A percentile compares a stretch with the other conserved stretches of the same genome.
Evolutionary conservation across 2,113 vertebrate species (phyloP).

Genomic region (Pipra filicauda): DNA sequence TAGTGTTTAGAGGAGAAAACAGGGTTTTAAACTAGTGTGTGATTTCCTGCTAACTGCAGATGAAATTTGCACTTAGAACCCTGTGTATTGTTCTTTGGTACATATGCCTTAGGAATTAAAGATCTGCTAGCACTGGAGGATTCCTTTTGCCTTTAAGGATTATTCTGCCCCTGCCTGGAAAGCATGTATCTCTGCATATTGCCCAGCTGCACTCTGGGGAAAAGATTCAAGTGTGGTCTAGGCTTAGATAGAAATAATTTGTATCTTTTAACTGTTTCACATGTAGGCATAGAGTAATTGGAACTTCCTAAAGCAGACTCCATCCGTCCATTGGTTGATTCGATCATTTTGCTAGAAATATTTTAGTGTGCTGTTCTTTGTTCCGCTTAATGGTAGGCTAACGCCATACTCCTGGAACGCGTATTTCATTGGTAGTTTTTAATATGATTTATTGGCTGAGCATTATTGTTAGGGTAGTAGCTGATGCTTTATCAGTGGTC

Average conservation of each 20-base stretch:
- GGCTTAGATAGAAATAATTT: background rate
- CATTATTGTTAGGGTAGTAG: background rate
- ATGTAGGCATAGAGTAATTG: background rate
- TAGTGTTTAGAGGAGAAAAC: constrained; percentile 16
- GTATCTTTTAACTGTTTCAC: background rate
- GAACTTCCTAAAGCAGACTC: background rate
- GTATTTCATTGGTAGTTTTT: background rate
- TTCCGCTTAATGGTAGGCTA: background rate
- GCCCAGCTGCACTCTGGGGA: background rate
- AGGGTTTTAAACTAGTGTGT: background rate
- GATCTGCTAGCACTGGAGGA: background rate
- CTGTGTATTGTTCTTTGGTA: background rate
- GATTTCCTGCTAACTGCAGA: background rate
- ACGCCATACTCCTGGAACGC: background rate
- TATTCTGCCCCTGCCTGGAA: background rate
- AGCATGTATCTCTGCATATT: background rate
- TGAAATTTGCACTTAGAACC: background rate
- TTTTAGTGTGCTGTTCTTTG: background rate
- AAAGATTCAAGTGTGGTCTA: background rate
- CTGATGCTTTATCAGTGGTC: background rate
- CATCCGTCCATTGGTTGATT: background rate
- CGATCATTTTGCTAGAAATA: background rate
- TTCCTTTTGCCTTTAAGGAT: background rate
- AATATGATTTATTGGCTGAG: background rate
- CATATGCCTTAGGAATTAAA: background rate